Evolutionary conservation across 1,140 invertebrate species (phyloP), one percentile per base, ranked within the genome.

Genomic region (Caenorhabditis brenneri): DNA sequence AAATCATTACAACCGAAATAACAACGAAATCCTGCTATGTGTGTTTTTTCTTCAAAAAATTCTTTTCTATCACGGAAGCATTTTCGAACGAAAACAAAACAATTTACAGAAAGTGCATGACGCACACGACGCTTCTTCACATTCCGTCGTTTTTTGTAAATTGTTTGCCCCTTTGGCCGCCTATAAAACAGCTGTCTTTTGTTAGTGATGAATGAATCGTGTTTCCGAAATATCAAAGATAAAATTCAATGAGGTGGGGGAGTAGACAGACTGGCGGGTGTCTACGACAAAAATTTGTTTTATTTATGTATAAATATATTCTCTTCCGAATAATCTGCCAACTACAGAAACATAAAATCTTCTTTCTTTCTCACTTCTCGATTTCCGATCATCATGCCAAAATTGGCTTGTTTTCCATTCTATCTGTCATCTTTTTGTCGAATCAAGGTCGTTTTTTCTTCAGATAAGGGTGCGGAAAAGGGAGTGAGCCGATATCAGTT

Each of bases 161-260:
- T 74, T 74, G 36, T 74, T 74, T 74, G 65, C 36, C 36, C 36
- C 65, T 46, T 74, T 42, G 36, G 31, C 31, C 58, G 29, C 58
- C 58, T 74, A 74, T 74, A 46, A 74, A 74, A 74, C 65, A 74
- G 65, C 65, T 74, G 65, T 74, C 36, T 74, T 27, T 42, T 74
- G 36, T 74, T 31, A 7, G 1, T n/a, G 16, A 65, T 19, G 53
- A n/a, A n/a, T n/a, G n/a, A 74, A 46, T 19, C 65, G 65, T 42
- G 33, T 42, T 74, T 74, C 19, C 10, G 22, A 27, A 27, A 27
- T 27, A 10, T 2, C 19, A 27, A 29, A 74, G 12, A 74, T 42
- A 12, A 36, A 33, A 27, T 29, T 29, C 6, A 29, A 58, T 22
- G 24, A 7, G 29, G 6, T 9, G 7, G 15, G n/a, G 6, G 15